phyloP scores from a whole-genome alignment of 2,113 vertebrate genomes.

The Smithornis capensis region DNA sequence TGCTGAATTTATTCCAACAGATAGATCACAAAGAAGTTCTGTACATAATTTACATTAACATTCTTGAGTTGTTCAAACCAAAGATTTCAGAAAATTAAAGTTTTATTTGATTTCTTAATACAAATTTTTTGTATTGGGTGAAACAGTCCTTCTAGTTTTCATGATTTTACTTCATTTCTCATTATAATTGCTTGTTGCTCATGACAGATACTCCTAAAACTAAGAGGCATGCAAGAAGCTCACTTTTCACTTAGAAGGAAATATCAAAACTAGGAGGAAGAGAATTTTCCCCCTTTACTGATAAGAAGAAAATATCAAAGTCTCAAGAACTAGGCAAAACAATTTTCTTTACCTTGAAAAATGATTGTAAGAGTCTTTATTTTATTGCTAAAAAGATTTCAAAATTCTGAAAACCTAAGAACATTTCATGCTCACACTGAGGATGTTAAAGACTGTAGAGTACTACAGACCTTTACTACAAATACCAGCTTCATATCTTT shows the following conservation, averaged over 20 bases:
- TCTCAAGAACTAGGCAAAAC: neutral
- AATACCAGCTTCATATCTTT: neutral
- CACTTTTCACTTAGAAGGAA: neutral
- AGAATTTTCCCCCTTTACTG: neutral
- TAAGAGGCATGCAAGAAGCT: neutral
- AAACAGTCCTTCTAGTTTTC: neutral
- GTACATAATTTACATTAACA: neutral
- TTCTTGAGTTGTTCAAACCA: neutral
- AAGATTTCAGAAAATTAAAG: neutral
- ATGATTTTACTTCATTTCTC: neutral
- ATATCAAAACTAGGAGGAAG: neutral
- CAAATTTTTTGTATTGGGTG: neutral
- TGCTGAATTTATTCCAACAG: neutral
- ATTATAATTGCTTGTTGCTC: neutral
- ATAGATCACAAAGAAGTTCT: neutral
- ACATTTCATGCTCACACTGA: neutral
- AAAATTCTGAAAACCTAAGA: neutral
- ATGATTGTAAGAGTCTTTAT: neutral
- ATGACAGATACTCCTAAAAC: neutral
- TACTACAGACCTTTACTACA: neutral
- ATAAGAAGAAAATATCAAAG: neutral
- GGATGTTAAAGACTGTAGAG: neutral
- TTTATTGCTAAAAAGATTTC: neutral
- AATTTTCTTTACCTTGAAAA: neutral
- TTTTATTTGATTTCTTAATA: neutral